These are phyloP conservation scores for Pyrgus malvae DNA, from an alignment of 2,888 invertebrate genomes.

Conservation along the genomic window DNA sequence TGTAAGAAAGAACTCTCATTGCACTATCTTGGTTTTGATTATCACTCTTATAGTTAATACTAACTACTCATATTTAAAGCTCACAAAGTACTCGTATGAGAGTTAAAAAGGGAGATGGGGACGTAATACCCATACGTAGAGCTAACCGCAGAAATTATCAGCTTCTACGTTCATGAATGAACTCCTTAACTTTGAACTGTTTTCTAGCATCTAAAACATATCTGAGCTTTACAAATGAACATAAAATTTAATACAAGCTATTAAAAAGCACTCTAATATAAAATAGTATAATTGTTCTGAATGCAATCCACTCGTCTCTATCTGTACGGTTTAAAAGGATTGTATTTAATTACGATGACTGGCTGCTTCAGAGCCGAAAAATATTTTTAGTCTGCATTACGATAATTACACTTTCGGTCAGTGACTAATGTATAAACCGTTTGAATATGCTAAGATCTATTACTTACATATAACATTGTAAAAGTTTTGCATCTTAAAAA, in stretches of 20 bases:
- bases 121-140: no score
- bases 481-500: neutral
- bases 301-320: conserved; percentile 46
- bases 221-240: no score
- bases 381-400: conserved; percentile 66
- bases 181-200: no score
- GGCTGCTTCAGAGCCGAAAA: conserved; percentile 52
- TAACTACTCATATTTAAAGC: no score
- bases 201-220: no score
- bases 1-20: no score
- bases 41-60: no score
- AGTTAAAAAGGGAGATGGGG: no score
- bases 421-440: conserved; percentile 43
- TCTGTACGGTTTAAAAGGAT: conserved; percentile 60
- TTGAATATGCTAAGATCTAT: conserved; percentile 16
- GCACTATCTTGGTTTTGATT: no score
- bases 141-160: no score
- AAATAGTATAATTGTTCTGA: conserved; percentile 46
- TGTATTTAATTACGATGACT: conserved; percentile 74
- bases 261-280: conserved; percentile 46
- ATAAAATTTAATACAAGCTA: conserved; percentile 15
- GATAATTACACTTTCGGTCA: conserved; percentile 65
- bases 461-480: conserved; percentile 1
- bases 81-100: no score
- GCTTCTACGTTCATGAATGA: no score